Evolutionary conservation across 2,888 invertebrate genomes (phyloP).

Genomic region (Caenorhabditis auriculariae): DNA sequence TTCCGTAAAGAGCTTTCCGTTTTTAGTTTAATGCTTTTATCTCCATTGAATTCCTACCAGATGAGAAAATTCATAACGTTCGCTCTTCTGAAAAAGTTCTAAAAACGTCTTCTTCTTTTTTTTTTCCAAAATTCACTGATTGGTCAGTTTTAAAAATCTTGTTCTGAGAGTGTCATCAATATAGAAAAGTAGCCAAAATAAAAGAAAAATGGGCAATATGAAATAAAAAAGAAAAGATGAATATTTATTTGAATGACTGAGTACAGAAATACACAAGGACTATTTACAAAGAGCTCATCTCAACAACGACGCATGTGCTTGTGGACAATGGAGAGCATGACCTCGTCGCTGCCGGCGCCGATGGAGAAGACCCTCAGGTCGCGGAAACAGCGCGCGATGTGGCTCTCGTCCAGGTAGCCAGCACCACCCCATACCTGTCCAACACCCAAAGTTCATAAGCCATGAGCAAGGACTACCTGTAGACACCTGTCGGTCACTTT

Average conservation of each 20-base stretch:
- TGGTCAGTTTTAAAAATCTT: background rate
- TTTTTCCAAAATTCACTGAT: background rate
- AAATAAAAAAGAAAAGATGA: conserved; percentile 3
- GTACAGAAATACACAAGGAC: background rate
- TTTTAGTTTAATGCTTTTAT: too few relatives aligned
- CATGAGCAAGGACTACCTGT: conserved; percentile 32
- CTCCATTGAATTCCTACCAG: background rate
- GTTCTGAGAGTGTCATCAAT: background rate
- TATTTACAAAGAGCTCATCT: conserved; percentile 1
- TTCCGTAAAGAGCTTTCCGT: too few relatives aligned
- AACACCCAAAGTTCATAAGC: background rate
- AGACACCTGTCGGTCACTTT: conserved; percentile 69
- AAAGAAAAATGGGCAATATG: background rate
- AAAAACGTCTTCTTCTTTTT: background rate
- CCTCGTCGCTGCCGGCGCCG: conserved; percentile 70
- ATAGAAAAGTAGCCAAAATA: background rate
- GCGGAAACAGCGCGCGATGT: conserved; percentile 65
- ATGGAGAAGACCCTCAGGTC: conserved; percentile 69
- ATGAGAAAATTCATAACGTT: too few relatives aligned
- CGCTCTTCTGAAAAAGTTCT: conserved; percentile 9
- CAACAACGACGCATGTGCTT: conserved; percentile 67
- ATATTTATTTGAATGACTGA: background rate
- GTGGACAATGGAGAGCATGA: conserved; percentile 70
- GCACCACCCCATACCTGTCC: conserved; percentile 70
- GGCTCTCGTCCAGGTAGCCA: conserved; percentile 68